Conservation (phyloP, 1,140 invertebrate species). For the Drosophila gunungcola region DNA sequence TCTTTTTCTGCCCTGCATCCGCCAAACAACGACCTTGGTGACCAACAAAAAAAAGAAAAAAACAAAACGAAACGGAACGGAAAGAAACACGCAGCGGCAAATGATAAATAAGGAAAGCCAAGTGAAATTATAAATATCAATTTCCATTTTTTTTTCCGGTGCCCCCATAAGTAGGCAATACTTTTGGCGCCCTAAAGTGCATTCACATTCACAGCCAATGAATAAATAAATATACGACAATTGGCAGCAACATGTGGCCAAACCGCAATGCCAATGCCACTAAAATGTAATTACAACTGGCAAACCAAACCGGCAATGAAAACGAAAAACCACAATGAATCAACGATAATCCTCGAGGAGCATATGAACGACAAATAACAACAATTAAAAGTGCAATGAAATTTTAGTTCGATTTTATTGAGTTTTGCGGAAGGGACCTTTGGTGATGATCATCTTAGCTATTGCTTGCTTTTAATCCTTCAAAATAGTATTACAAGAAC, state of each 20-base stretch:
- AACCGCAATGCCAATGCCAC: conserved; percentile 32
- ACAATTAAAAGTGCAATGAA: conserved; percentile 8
- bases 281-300: conserved; percentile 37
- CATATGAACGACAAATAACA: conserved; percentile 1
- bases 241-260: conserved; percentile 40
- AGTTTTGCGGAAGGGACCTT: too few species aligned
- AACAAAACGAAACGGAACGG: conserved; percentile 19
- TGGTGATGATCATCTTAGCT: conserved; percentile 9
- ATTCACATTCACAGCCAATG: not conserved
- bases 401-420: not conserved
- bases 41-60: conserved; percentile 4
- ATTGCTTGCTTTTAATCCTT: not conserved
- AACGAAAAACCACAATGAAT: conserved; percentile 19
- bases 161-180: conserved; percentile 45
- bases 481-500: too few species aligned
- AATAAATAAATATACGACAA: conserved; percentile 25
- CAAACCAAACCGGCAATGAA: conserved; percentile 4
- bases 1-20: conserved; percentile 26
- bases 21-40: conserved; percentile 52
- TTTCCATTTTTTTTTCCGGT: conserved; percentile 2
- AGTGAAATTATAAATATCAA: not conserved
- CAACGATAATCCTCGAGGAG: conserved; percentile 15
- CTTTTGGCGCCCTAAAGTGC: conserved; percentile 8
- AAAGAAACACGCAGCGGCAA: conserved; percentile 41
- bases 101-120: not conserved